Evolutionary conservation across 2,113 vertebrate species (phyloP).

Genomic region (Larimichthys crocea): DNA sequence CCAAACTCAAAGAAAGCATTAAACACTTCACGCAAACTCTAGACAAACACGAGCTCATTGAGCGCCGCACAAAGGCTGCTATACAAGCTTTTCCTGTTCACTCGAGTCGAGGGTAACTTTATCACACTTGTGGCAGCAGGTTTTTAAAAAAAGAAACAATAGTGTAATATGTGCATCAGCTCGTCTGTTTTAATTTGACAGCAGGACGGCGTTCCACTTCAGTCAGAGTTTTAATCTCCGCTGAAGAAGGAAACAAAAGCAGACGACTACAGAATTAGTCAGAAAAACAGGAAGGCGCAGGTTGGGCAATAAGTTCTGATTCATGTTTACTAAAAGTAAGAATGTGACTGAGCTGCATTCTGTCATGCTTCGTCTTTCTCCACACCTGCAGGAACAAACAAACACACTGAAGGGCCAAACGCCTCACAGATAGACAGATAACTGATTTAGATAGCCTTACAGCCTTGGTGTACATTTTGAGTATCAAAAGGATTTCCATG

Average conservation of each 20-base stretch:
- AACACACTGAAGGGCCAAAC: not conserved
- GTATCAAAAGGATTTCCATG: not conserved
- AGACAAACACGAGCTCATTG: constrained; percentile 46
- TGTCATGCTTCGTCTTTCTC: constrained; percentile 1
- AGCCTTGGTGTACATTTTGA: not conserved
- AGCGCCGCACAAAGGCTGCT: constrained; percentile 54
- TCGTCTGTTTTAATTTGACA: not conserved
- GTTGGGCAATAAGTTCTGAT: constrained; percentile 27
- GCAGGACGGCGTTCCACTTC: not conserved
- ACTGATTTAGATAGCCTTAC: not conserved
- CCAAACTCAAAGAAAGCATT: constrained; percentile 26
- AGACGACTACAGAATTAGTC: not conserved
- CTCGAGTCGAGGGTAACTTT: not conserved
- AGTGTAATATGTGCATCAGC: not conserved
- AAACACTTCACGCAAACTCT: constrained; percentile 12
- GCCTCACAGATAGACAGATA: not conserved
- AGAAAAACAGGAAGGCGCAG: constrained; percentile 28
- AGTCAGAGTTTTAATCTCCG: not conserved
- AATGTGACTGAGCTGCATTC: constrained; percentile 74
- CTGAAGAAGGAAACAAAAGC: constrained; percentile 20
- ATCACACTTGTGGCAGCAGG: constrained; percentile 32
- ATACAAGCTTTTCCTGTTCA: constrained; percentile 74
- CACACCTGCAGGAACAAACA: constrained; percentile 36
- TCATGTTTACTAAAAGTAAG: constrained; percentile 29
- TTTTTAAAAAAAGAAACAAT: not conserved